Percentiles rank a stretch among this genome's conserved stretches.
Conservation (phyloP, 1,140 invertebrate genomes). For the Drosophila punjabiensis region DNA sequence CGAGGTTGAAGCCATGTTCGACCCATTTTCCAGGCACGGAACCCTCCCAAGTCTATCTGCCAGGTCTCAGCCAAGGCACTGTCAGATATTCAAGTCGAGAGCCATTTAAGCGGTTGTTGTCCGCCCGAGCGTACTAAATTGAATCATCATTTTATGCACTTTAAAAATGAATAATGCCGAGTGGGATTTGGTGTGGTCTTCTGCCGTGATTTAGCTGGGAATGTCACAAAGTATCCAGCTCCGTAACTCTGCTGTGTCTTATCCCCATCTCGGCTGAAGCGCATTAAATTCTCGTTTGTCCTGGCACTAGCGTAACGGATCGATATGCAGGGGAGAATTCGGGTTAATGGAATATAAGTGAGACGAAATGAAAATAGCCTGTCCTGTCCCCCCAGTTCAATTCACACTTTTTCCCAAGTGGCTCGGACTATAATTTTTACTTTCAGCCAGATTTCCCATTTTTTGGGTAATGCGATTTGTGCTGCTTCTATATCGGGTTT, state of each 20-base stretch:
- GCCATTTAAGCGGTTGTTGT: conserved; percentile 61
- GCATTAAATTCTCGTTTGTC: conserved; percentile 74
- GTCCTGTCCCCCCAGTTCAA: not conserved
- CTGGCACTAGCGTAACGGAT: conserved; percentile 56
- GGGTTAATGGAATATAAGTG: conserved; percentile 78
- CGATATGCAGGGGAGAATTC: conserved; percentile 58
- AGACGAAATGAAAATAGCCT: conserved; percentile 31
- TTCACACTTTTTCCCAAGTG: conserved; percentile 8
- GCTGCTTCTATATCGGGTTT: conserved; percentile 21
- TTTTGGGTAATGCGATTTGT: conserved; percentile 16
- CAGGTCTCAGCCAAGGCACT: conserved; percentile 53
- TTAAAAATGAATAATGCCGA: conserved; percentile 75
- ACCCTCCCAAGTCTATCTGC: conserved; percentile 67
- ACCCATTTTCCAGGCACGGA: conserved; percentile 14
- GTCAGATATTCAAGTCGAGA: conserved; percentile 67
- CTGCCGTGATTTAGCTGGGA: conserved; percentile 1
- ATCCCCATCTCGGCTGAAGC: conserved; percentile 38
- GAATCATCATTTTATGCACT: conserved; percentile 76
- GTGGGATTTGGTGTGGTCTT: conserved; percentile 33
- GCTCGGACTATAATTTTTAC: conserved; percentile 12
- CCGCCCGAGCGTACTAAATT: conserved; percentile 67
- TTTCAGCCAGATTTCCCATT: conserved; percentile 31
- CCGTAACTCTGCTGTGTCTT: conserved; percentile 5
- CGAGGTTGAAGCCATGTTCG: not conserved
- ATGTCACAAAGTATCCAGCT: conserved; percentile 10